A percentile compares a stretch with the other conserved stretches of the same genome.
Conservation (phyloP, 2,797 vertebrate genomes). For the Peromyscus melanophrys region DNA sequence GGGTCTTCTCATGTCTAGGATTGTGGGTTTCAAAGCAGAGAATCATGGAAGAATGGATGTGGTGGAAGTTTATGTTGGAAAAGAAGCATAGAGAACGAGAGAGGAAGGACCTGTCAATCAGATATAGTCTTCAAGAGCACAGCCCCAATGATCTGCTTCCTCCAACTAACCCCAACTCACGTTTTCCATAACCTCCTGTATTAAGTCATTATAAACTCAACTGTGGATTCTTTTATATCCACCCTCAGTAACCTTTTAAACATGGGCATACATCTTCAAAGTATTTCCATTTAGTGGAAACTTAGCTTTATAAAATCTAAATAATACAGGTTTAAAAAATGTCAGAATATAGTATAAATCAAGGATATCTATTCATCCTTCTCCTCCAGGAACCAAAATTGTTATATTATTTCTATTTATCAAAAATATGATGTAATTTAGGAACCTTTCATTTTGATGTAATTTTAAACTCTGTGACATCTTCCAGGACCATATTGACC, state of each 20-base stretch:
- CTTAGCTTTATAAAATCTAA: not conserved
- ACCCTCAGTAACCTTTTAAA: not conserved
- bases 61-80: not conserved
- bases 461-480: not conserved
- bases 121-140: too few species aligned
- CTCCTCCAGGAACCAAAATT: not conserved
- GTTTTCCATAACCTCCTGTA: not conserved
- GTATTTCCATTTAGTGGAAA: not conserved
- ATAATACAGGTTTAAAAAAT: too few species aligned
- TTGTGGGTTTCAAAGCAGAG: not conserved
- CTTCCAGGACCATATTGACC: not conserved
- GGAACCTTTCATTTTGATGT: not conserved
- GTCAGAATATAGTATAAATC: not conserved
- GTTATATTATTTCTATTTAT: not conserved
- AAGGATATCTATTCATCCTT: not conserved
- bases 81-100: not conserved
- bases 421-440: not conserved
- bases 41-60: not conserved
- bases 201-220: not conserved
- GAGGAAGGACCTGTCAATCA: not conserved
- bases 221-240: not conserved
- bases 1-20: not conserved
- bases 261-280: not conserved
- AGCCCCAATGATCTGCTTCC: not conserved
- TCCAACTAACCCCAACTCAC: not conserved